A percentile compares a stretch with the other conserved stretches of the same genome.
These are phyloP conservation scores for Netelia virgata DNA, from an alignment of 2,888 invertebrate genomes.

Conservation along the genomic window DNA sequence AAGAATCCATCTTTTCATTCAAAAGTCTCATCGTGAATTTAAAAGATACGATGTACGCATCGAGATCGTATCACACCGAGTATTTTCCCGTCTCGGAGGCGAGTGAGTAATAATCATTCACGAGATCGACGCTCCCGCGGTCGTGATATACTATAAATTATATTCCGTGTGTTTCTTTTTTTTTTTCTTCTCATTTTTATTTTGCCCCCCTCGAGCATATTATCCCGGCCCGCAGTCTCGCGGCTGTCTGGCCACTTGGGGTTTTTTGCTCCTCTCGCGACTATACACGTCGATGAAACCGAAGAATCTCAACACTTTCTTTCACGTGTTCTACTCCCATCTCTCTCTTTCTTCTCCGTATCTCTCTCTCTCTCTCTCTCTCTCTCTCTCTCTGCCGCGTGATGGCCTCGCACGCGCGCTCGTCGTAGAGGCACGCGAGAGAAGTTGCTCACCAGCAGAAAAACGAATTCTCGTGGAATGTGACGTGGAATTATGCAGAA, in stretches of 20 bases:
- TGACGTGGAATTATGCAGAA: constrained; percentile 67
- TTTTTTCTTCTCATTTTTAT: constrained; percentile 1
- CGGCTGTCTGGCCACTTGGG: constrained; percentile 62
- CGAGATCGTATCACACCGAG: constrained; percentile 23
- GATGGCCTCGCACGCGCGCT: constrained; percentile 49
- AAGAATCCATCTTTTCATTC: not conserved
- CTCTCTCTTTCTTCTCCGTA: not conserved
- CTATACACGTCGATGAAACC: constrained; percentile 54
- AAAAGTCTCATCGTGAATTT: not conserved
- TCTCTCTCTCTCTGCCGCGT: not conserved
- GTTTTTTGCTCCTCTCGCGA: constrained; percentile 41
- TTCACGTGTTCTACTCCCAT: constrained; percentile 36
- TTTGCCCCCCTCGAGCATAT: constrained; percentile 59
- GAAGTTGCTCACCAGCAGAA: constrained; percentile 36
- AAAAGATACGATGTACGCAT: constrained; percentile 1
- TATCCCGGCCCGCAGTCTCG: constrained; percentile 65
- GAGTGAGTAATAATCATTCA: constrained; percentile 53
- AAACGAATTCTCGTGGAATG: constrained; percentile 69
- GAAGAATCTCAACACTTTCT: constrained; percentile 68
- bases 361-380: not conserved
- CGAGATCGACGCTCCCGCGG: constrained; percentile 47
- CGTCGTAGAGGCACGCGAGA: constrained; percentile 27
- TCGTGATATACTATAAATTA: constrained; percentile 62
- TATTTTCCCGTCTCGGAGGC: not conserved
- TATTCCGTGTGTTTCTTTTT: constrained; percentile 39